Base-by-base conservation (phyloP, 2,113 vertebrate species). In the Todiramphus chloris region DNA sequence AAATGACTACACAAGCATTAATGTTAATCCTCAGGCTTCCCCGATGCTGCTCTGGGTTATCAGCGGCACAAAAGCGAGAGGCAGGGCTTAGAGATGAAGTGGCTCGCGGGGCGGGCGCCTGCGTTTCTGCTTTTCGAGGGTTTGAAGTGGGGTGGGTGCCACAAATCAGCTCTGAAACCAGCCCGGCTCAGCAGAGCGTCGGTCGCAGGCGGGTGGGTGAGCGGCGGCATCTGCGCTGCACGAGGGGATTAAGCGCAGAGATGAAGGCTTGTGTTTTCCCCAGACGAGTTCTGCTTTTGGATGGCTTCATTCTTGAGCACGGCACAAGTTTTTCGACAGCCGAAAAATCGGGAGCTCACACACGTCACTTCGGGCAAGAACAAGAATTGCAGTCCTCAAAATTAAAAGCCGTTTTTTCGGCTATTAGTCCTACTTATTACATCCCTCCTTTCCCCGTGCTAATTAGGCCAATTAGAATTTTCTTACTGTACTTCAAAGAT, bases 391-490 rank as follows among this genome's bases (percentile, higher is more conserved):
- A 37, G 33, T 1, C 1, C 60, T 56, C 51, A 28, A 23, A 88
- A 85, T 14, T n/a, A 91, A 78, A 87, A 91, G 76, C 25, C 43
- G 6, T 83, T 87, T 81, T 44, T 9, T 44, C 4, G 0, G 69
- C 90, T 73, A 37, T 81, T 50, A 83, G 66, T 25, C 64, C 81
- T 58, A 35, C 56, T 43, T 8, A 10, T 19, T 76, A 39, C 9
- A 27, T 10, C 17, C 43, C 76, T 92, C 20, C 25, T n/a, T 55
- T 19, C 48, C 69, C 80, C 53, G 48, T 48, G 13, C 84, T 87
- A 92, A 93, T 93, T 67, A 89, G 90, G 80, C 44, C 66, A 93
- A 87, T 96, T 94, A 93, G 43, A 31, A 74, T 85, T 69, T 82
- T 78, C 70, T 46, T 53, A 15, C 64, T 23, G 39, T 4, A 5